Conservation (phyloP, 1,140 invertebrate species). For the Bradynema listronoti region DNA sequence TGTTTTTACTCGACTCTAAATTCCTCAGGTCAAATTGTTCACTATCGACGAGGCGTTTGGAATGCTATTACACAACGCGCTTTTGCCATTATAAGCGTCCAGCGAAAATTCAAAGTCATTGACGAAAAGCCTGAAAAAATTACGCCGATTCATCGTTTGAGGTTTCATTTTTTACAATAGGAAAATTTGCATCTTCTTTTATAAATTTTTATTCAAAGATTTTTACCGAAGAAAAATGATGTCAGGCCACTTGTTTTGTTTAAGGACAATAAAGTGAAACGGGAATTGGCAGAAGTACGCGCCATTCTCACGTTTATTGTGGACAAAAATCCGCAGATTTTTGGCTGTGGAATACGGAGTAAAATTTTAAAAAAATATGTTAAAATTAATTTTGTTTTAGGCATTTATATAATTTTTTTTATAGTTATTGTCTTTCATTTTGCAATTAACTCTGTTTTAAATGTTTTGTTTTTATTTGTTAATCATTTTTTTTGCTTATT, state of each 20-base stretch:
- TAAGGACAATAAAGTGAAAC: neutral
- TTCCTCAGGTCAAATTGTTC: constrained; percentile 1
- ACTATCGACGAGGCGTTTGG: neutral
- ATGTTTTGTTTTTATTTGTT: neutral
- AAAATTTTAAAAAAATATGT: neutral
- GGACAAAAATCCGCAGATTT: constrained; percentile 4
- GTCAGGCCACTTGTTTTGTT: constrained; percentile 18
- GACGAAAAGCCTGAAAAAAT: neutral
- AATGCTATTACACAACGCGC: neutral
- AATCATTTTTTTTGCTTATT: constrained; percentile 10
- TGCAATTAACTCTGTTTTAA: neutral
- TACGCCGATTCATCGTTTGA: neutral
- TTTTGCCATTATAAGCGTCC: neutral
- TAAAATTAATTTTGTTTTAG: too few species aligned
- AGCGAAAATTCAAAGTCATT: neutral
- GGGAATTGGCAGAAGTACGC: neutral
- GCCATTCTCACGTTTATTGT: constrained; percentile 8
- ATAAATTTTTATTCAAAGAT: constrained; percentile 6
- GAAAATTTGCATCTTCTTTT: too few species aligned
- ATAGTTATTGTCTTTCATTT: neutral
- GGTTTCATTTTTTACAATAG: too few species aligned
- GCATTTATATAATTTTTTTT: neutral
- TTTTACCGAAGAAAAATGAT: constrained; percentile 13
- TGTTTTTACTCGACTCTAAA: constrained; percentile 4
- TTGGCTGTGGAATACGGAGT: constrained; percentile 19